Evolutionary conservation across 2,888 invertebrate genomes (phyloP).

Genomic region (Halocaridina rubra): DNA sequence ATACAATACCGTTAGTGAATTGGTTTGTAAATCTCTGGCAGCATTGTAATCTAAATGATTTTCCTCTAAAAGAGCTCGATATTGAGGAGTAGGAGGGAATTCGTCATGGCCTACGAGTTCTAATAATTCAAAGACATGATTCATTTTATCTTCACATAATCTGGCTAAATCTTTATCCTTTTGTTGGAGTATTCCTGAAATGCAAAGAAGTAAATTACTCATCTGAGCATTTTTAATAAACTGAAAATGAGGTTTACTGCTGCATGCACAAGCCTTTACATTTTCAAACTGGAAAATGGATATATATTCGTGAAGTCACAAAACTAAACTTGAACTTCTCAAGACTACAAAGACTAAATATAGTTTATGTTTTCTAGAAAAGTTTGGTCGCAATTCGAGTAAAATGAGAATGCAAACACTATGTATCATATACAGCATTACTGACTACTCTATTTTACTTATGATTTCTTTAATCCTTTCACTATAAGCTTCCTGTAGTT

Average conservation of each 20-base stretch:
- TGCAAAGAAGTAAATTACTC: background rate
- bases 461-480: slow-evolving; percentile 84
- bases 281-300: too few species aligned
- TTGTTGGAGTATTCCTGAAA: slow-evolving; percentile 79
- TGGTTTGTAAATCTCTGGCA: slow-evolving; percentile 64
- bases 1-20: slow-evolving; percentile 67
- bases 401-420: too few species aligned
- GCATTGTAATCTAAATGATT: slow-evolving; percentile 71
- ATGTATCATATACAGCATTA: too few species aligned
- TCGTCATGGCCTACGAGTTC: slow-evolving; percentile 74
- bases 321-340: too few species aligned
- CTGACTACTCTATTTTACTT: too few species aligned
- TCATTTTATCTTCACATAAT: slow-evolving; percentile 89
- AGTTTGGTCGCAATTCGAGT: too few species aligned
- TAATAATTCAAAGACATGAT: slow-evolving; percentile 76
- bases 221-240: too few species aligned
- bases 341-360: too few species aligned
- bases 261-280: too few species aligned
- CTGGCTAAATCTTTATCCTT: slow-evolving; percentile 90
- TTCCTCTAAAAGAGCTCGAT: slow-evolving; percentile 72
- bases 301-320: too few species aligned
- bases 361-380: too few species aligned
- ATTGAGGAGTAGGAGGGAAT: slow-evolving; percentile 47
- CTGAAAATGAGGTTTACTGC: too few species aligned
- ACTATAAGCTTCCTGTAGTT: slow-evolving; percentile 81